phyloP scores from a whole-genome alignment of 2,113 vertebrate species.

The Gopherus flavomarginatus region DNA sequence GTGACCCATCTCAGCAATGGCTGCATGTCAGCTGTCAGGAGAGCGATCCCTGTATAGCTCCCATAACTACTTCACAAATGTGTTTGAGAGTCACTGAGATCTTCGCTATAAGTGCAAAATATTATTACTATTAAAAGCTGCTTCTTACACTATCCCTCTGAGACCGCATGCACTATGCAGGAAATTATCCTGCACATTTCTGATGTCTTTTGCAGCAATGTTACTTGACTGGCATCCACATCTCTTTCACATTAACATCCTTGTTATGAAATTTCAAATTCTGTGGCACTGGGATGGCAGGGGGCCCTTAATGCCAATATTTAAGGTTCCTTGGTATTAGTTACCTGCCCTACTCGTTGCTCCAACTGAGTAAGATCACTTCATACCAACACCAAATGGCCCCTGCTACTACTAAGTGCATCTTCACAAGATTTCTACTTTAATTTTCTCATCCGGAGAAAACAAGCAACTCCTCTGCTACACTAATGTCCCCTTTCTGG shows the following conservation, averaged over 20 bases:
- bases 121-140: conserved; percentile 28
- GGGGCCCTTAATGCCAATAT: not conserved
- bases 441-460: not conserved
- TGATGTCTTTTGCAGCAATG: conserved; percentile 31
- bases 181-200: conserved; percentile 42
- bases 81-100: not conserved
- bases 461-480: not conserved
- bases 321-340: not conserved
- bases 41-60: not conserved
- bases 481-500: accelerated
- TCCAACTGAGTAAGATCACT: not conserved
- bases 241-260: conserved; percentile 37
- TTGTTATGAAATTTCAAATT: conserved; percentile 28
- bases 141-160: conserved; percentile 34
- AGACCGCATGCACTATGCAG: not conserved
- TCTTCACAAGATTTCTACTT: not conserved
- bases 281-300: not conserved
- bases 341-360: not conserved
- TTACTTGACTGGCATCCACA: conserved; percentile 33
- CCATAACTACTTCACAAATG: not conserved
- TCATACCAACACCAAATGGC: not conserved
- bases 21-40: not conserved
- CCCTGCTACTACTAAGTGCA: not conserved
- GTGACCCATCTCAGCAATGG: not conserved
- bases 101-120: conserved; percentile 27